Evolutionary conservation across 2,888 invertebrate species (phyloP).

Genomic region (Callimorpha dominula): DNA sequence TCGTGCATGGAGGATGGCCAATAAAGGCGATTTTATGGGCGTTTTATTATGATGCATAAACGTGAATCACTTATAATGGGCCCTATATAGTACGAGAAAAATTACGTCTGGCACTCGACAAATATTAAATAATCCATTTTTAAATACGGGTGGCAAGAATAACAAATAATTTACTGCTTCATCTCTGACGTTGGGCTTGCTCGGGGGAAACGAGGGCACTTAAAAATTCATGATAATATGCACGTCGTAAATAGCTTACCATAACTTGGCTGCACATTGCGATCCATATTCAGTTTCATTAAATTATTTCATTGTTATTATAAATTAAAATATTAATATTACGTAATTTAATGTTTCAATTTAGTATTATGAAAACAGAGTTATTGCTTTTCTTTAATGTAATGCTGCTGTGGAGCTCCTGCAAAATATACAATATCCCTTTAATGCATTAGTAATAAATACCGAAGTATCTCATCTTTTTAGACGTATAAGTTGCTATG

Average conservation of each 20-base stretch:
- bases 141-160: conserved; percentile 56
- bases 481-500: no score
- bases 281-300: conserved; percentile 25
- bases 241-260: conserved; percentile 47
- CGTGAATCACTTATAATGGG: conserved; percentile 82
- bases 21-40: conserved; percentile 83
- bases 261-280: conserved; percentile 32
- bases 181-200: conserved; percentile 37
- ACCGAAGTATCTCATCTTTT: no score
- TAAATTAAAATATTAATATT: conserved; percentile 8
- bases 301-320: conserved; percentile 22
- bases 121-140: conserved; percentile 66
- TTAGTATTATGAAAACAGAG: background rate
- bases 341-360: background rate
- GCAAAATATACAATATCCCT: no score
- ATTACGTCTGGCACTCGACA: conserved; percentile 64
- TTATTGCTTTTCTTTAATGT: background rate
- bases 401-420: no score
- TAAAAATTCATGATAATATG: conserved; percentile 52
- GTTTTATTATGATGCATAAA: conserved; percentile 86
- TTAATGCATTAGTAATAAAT: no score
- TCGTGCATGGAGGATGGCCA: conserved; percentile 82
- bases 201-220: conserved; percentile 46
- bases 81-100: conserved; percentile 65
- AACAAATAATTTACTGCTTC: conserved; percentile 58